Base-by-base conservation (phyloP, 1,140 invertebrate genomes). In the Coboldia fuscipes region DNA sequence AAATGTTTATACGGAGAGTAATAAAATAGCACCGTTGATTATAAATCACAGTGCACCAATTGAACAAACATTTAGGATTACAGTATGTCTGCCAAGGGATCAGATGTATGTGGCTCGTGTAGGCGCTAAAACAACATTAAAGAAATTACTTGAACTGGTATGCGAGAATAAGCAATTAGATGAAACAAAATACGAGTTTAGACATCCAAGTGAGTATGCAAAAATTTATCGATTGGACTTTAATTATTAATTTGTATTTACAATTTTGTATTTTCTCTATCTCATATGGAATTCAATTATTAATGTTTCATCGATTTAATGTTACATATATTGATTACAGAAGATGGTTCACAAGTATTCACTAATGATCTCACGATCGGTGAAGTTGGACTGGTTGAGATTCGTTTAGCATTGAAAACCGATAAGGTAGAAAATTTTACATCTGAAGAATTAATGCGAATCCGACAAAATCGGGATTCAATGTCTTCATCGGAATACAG, bases 141-240 rank as follows among this genome's bases (percentile, higher is more conserved):
- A 22, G 58, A 67, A 34, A 68, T 78, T 43, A 66, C 79, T 83
- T 39, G 55, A 62, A 17, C 66, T 74, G 48, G 73, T 83, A 4
- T 86, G 83, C 45, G 61, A 65, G n/a, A 80, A 85, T 45, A 84
- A 83, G 50, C 69, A 72, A 51, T 54, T 86, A 37, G 77, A 84
- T 49, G 58, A 65, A 10, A 48, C 60, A 16, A 75, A 74, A 46
- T 83, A 84, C 50, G 74, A 78, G 48, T 69, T 89, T 34, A 62
- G 77, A 38, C 75, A 81, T 63, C 78, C 81, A 55, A 67, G 72
- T 73, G 51, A 65, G 53, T 42, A 0, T 13, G 7, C 5, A 8
- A 8, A 15, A 29, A 15, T 8, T 5, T 10, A 29, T 15, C 5
- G 27, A 5, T 5, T 23, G 22, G 12, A 23, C 5, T 23, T 12